These are phyloP conservation scores for Xylocampa areola DNA, from an alignment of 2,888 invertebrate species.

Conservation along the genomic window DNA sequence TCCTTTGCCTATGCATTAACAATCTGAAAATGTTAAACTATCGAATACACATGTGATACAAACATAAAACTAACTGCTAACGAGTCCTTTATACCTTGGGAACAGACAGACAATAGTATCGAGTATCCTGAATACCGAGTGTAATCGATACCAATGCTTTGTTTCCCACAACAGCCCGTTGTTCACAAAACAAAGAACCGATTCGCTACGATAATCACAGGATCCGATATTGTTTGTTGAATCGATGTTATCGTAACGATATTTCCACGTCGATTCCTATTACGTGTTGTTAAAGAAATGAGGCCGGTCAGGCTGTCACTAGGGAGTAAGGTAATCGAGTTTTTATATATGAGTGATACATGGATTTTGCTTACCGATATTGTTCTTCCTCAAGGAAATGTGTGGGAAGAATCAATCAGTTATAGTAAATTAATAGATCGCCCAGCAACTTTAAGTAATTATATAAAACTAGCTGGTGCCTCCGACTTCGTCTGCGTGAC, in stretches of 20 bases:
- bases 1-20: too few species aligned
- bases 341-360: background rate
- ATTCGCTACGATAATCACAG: slow-evolving; percentile 28
- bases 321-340: background rate
- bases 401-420: too few species aligned
- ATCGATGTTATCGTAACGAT: slow-evolving; percentile 29
- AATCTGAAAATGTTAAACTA: too few species aligned
- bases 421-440: too few species aligned
- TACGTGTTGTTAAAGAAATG: slow-evolving; percentile 8
- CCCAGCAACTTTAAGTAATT: too few species aligned
- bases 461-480: too few species aligned
- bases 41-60: slow-evolving; percentile 35
- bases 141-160: slow-evolving; percentile 42
- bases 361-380: background rate
- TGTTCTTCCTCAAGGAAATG: too few species aligned
- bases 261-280: slow-evolving; percentile 37
- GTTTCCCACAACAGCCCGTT: slow-evolving; percentile 39
- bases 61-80: too few species aligned
- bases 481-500: too few species aligned
- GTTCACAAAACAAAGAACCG: slow-evolving; percentile 46
- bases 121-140: slow-evolving; percentile 36
- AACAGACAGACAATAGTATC: slow-evolving; percentile 29
- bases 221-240: slow-evolving; percentile 41
- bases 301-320: slow-evolving; percentile 6
- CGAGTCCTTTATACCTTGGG: slow-evolving; percentile 15